Evolutionary conservation across 2,888 invertebrate genomes (phyloP).

Genomic region (Drymonia ruficornis): DNA sequence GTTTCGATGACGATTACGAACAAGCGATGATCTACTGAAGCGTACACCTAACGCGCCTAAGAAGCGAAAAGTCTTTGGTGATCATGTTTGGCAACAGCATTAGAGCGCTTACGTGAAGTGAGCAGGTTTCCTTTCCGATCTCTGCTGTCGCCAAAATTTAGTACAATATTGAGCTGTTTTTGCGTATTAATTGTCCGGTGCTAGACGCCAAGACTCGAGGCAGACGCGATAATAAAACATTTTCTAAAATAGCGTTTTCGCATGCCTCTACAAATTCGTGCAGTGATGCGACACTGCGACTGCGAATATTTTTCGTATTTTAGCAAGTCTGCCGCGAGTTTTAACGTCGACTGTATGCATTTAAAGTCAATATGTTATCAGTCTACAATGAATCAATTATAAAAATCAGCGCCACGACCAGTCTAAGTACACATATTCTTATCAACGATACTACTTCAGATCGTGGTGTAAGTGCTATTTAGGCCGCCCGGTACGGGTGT

Average conservation of each 20-base stretch:
- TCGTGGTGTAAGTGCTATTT: neutral
- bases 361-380: too few species aligned
- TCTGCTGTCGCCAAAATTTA: neutral
- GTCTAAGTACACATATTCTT: neutral
- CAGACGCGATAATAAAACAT: neutral
- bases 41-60: slow-evolving; percentile 22
- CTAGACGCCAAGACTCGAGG: neutral
- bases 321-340: neutral
- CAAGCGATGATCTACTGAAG: slow-evolving; percentile 33
- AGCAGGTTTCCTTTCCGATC: slow-evolving; percentile 5
- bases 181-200: neutral
- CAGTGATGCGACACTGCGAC: too few species aligned
- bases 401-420: neutral
- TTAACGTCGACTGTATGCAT: neutral
- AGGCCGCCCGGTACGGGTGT: neutral
- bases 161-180: neutral
- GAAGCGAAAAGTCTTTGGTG: slow-evolving; percentile 12
- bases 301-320: too few species aligned
- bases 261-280: too few species aligned
- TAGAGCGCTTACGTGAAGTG: slow-evolving; percentile 8
- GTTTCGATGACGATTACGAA: slow-evolving; percentile 19
- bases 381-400: neutral
- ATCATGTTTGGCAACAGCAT: slow-evolving; percentile 11
- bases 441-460: too few species aligned
- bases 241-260: neutral